phyloP scores from a whole-genome alignment of 2,888 invertebrate species.

The Onchidella celtica region DNA sequence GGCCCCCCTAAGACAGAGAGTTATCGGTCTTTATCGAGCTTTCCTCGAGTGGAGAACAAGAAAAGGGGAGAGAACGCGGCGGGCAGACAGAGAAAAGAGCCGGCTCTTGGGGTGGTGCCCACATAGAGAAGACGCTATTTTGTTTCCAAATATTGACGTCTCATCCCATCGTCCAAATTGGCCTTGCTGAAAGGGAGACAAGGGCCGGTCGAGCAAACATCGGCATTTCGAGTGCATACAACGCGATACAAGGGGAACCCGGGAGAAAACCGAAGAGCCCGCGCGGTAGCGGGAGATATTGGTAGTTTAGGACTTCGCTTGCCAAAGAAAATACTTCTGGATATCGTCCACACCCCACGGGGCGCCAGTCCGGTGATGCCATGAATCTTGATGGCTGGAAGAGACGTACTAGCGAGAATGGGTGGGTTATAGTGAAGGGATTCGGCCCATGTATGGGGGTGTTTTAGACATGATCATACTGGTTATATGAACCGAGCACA shows the following conservation, averaged over 20 bases:
- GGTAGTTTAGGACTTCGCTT: background rate
- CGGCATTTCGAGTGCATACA: conserved; percentile 12
- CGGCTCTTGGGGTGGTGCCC: background rate
- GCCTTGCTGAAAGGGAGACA: conserved; percentile 21
- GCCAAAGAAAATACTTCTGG: conserved; percentile 10
- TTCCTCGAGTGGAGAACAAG: conserved; percentile 34
- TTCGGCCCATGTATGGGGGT: too few species aligned
- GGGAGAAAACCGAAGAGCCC: background rate
- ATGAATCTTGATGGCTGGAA: background rate
- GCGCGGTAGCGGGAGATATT: background rate
- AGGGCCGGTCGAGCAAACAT: conserved; percentile 34
- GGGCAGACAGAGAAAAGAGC: conserved; percentile 7
- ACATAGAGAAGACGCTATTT: conserved; percentile 46
- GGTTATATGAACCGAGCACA: too few species aligned
- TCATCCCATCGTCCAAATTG: conserved; percentile 35
- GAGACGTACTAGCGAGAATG: too few species aligned
- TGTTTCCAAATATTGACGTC: conserved; percentile 56
- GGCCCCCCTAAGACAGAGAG: conserved; percentile 52
- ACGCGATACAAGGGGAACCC: background rate
- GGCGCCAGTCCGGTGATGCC: background rate
- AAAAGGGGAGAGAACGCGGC: background rate
- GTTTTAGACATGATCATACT: too few species aligned
- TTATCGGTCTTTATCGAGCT: conserved; percentile 54
- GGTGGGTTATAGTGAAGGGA: background rate
- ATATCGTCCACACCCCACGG: background rate